phyloP scores from a whole-genome alignment of 2,113 vertebrate species.

The Sarotherodon lohbergeri region DNA sequence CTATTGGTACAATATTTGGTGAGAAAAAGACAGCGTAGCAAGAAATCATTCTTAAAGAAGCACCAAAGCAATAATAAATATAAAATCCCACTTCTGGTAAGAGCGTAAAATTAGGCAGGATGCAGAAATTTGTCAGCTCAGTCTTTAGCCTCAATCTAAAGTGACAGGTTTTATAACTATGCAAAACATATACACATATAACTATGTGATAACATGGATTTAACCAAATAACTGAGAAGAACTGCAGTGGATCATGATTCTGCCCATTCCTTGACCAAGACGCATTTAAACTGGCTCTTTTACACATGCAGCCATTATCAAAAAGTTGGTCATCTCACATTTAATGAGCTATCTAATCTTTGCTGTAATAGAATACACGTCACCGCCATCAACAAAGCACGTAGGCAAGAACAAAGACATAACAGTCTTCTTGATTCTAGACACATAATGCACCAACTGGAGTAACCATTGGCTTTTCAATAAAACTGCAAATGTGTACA shows the following conservation, averaged over 20 bases:
- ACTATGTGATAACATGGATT: neutral
- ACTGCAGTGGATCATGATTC: neutral
- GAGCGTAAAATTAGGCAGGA: neutral
- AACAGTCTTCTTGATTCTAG: conserved; percentile 48
- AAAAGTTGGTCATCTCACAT: neutral
- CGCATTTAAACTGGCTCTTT: neutral
- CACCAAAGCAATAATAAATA: neutral
- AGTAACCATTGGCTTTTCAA: conserved; percentile 50
- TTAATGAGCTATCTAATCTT: conserved; percentile 52
- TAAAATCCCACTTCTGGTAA: neutral
- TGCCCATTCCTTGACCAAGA: neutral
- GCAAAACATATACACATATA: neutral
- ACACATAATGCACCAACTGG: conserved; percentile 44
- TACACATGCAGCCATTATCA: conserved; percentile 5
- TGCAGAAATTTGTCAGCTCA: neutral
- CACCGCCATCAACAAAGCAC: conserved; percentile 42
- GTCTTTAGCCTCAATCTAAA: neutral
- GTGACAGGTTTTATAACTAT: neutral
- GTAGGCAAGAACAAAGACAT: conserved; percentile 64
- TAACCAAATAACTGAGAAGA: neutral
- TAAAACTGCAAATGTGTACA: conserved; percentile 43
- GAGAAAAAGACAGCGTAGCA: neutral
- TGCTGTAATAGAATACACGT: conserved; percentile 44
- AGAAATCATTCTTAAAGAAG: neutral
- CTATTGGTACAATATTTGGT: neutral